Conservation (phyloP, 2,888 invertebrate species). For the Phortica okadai region DNA sequence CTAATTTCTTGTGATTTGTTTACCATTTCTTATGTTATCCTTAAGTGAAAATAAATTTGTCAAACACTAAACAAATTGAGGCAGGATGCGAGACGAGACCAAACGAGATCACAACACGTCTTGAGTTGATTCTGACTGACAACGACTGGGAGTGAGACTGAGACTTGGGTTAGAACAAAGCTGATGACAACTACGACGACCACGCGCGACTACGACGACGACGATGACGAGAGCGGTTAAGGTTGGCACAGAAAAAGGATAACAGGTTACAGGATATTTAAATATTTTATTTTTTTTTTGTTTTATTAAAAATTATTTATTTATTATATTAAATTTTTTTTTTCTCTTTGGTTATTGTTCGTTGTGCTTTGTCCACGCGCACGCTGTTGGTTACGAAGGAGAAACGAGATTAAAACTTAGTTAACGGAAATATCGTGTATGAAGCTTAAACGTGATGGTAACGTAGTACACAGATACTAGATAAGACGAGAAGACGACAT, state of each 20-base stretch:
- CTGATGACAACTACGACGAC: slow-evolving; percentile 26
- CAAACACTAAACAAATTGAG: neutral
- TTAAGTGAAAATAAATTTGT: neutral
- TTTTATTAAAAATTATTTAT: neutral
- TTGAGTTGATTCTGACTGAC: slow-evolving; percentile 13
- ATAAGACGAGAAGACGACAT: slow-evolving; percentile 21
- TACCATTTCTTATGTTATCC: slow-evolving; percentile 6
- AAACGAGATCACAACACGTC: slow-evolving; percentile 14
- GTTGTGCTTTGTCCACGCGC: slow-evolving; percentile 11
- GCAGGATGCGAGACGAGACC: slow-evolving; percentile 1
- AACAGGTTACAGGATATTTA: neutral
- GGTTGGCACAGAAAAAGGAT: neutral
- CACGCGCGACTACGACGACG: slow-evolving; percentile 28
- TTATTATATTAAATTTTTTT: neutral
- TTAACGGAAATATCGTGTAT: slow-evolving; percentile 21
- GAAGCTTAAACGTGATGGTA: slow-evolving; percentile 12
- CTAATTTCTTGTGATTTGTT: neutral
- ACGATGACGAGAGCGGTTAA: slow-evolving; percentile 6
- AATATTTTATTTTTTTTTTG: neutral
- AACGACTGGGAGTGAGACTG: slow-evolving; percentile 10
- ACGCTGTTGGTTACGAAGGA: slow-evolving; percentile 19
- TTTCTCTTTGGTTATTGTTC: neutral
- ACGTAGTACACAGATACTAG: slow-evolving; percentile 22
- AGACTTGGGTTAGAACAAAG: neutral
- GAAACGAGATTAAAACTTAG: slow-evolving; percentile 31